Percentiles rank a stretch among this genome's conserved stretches.
These are phyloP conservation scores for Deilephila porcellus DNA, from an alignment of 2,888 invertebrate genomes.

Conservation along the genomic window DNA sequence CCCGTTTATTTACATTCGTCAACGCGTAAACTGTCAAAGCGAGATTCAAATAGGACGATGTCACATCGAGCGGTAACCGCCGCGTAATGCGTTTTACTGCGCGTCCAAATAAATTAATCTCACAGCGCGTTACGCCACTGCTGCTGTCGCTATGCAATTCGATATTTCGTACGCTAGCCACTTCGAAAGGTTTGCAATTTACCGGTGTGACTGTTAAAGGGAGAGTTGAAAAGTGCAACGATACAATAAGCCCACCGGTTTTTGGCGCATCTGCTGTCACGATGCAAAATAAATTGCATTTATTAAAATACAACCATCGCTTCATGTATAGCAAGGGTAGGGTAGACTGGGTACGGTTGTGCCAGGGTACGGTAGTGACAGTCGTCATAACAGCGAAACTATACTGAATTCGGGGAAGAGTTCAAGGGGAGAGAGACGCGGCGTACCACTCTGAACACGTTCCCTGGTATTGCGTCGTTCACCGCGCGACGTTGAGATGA, in stretches of 20 bases:
- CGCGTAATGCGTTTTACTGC: neutral
- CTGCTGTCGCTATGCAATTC: neutral
- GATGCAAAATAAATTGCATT: too few relatives aligned
- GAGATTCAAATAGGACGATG: too few relatives aligned
- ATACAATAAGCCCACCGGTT: neutral
- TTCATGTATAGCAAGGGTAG: neutral
- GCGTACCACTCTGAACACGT: too few relatives aligned
- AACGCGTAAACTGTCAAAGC: neutral
- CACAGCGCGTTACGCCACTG: neutral
- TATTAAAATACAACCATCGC: neutral
- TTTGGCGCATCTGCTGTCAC: neutral
- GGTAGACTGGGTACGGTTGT: too few relatives aligned
- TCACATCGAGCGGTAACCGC: neutral
- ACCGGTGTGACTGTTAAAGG: neutral
- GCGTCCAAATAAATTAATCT: neutral
- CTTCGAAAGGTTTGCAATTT: neutral
- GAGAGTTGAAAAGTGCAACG: neutral
- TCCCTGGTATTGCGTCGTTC: too few relatives aligned
- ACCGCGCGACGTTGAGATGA: too few relatives aligned
- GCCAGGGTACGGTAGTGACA: too few relatives aligned
- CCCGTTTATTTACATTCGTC: conserved; percentile 12
- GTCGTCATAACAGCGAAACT: too few relatives aligned
- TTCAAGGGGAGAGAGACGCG: too few relatives aligned
- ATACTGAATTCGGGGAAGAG: too few relatives aligned
- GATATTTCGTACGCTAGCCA: neutral